Percentiles rank a stretch among this genome's conserved stretches.
These are phyloP conservation scores for Leuciscus waleckii DNA, from an alignment of 2,797 vertebrate genomes.

Conservation along the genomic window DNA sequence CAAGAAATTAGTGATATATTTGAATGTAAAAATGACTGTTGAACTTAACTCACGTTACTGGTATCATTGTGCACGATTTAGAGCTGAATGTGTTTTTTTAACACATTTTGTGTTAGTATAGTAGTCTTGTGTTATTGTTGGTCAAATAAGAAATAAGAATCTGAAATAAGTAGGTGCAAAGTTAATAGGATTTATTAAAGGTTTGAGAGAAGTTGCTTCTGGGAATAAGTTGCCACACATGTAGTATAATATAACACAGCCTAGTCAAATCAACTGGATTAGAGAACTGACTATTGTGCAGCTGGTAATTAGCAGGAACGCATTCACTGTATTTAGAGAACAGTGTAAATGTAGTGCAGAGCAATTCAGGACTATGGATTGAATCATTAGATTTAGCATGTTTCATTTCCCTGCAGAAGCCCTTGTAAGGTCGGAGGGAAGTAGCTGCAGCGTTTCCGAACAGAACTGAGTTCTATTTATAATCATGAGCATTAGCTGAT, in stretches of 20 bases:
- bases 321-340: conserved; percentile 34
- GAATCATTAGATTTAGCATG: background rate
- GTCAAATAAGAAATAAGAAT: background rate
- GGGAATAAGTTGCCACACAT: conserved; percentile 31
- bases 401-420: conserved; percentile 29
- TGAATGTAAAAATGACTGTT: background rate
- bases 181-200: conserved; percentile 23
- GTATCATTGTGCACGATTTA: background rate
- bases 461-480: conserved; percentile 50
- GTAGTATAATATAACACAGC: conserved; percentile 2
- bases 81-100: background rate
- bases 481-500: conserved; percentile 48
- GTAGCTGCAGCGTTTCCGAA: conserved; percentile 26
- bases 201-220: conserved; percentile 20
- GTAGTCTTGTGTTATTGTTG: background rate
- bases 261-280: conserved; percentile 43
- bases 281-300: conserved; percentile 35
- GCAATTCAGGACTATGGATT: background rate
- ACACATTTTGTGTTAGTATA: background rate
- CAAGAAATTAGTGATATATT: background rate
- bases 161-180: background rate
- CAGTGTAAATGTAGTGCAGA: background rate
- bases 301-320: conserved; percentile 32
- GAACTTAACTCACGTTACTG: background rate
- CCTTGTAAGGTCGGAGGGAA: conserved; percentile 42